Base-by-base conservation (phyloP, 1,140 invertebrate genomes). In the Anastatus disparis region DNA sequence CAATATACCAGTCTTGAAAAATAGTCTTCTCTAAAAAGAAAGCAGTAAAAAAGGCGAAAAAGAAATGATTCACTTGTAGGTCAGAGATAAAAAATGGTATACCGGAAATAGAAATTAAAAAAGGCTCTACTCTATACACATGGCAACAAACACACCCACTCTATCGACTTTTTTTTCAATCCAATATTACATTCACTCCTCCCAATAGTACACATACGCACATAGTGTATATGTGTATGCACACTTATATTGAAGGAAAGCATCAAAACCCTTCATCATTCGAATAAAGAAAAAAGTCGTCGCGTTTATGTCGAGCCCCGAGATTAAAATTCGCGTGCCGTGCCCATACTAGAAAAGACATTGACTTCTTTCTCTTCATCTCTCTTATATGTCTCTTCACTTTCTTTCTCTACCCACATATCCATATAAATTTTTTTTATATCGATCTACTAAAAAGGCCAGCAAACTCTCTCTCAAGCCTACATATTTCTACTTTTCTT, bases 241-340 rank as follows among this genome's bases (percentile, higher is more conserved):
- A 26, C 3, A 46, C 3, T 29, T 35, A 58, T 58, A 40, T 62
- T 42, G 59, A 48, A 62, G 56, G 8, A 10, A 35, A 13, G 15
- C 26, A 31, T 31, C 42, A 20, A 10, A 42, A 40, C 15, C 38
- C 59, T 44, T 48, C 15, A 48, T 48, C 42, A 62, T n/a, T 13
- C 35, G 56, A n/a, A 24, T 4, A 46, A 46, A 46, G 44, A n/a
- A 20, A 15, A 44, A 44, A 22, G 52, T 55, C 52, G 42, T 24
- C 15, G 24, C 24, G 58, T 2, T 22, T 24, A 42, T 42, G 42
- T 29, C 40, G n/a, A n/a, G 26, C 12, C 15, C 22, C 35, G 26
- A 66, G 64, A 66, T 66, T 42, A 66, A 66, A 66, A 66, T 66
- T 66, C 64, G 52, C 64, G 22, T n/a, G 0, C 40, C 64, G 52